A percentile compares a stretch with the other conserved stretches of the same genome.
phyloP scores from a whole-genome alignment of 1,140 invertebrate species.

The Hirudo medicinalis region DNA sequence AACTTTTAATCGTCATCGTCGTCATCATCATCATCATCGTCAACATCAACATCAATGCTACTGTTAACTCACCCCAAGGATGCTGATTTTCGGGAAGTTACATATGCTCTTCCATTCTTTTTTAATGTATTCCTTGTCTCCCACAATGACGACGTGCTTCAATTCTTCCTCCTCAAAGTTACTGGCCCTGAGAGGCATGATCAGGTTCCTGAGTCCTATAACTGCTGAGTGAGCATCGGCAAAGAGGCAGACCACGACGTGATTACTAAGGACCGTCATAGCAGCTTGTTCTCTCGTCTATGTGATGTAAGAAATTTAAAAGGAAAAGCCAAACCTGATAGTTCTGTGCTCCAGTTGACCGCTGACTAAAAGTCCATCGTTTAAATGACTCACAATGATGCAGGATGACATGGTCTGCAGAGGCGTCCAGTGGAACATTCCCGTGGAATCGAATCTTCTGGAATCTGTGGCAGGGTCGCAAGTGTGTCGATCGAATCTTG shows the following conservation, averaged over 20 bases:
- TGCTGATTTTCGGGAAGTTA: conserved; percentile 97
- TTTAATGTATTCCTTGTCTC: conserved; percentile 91
- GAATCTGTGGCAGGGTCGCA: conserved; percentile 16
- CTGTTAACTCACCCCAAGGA: conserved; percentile 73
- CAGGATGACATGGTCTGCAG: conserved; percentile 90
- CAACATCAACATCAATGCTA: not conserved
- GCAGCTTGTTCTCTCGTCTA: conserved; percentile 47
- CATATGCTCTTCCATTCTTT: conserved; percentile 98
- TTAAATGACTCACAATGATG: conserved; percentile 60
- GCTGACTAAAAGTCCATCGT: not conserved
- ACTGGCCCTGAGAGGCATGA: conserved; percentile 57
- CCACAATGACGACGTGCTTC: conserved; percentile 97
- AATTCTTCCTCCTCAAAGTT: conserved; percentile 99
- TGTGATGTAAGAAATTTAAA: not conserved
- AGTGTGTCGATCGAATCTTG: not conserved
- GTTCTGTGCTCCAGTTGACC: not conserved
- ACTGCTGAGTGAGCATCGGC: conserved; percentile 95
- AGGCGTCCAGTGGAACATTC: conserved; percentile 99
- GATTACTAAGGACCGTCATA: conserved; percentile 94
- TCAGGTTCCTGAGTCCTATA: conserved; percentile 54
- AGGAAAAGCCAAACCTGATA: not conserved
- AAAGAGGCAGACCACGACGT: conserved; percentile 95
- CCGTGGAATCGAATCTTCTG: conserved; percentile 68
- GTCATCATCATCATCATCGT: too few species aligned
- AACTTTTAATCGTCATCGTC: not conserved